phyloP scores from a whole-genome alignment of 2,113 vertebrate genomes.

The Strix aluco region DNA sequence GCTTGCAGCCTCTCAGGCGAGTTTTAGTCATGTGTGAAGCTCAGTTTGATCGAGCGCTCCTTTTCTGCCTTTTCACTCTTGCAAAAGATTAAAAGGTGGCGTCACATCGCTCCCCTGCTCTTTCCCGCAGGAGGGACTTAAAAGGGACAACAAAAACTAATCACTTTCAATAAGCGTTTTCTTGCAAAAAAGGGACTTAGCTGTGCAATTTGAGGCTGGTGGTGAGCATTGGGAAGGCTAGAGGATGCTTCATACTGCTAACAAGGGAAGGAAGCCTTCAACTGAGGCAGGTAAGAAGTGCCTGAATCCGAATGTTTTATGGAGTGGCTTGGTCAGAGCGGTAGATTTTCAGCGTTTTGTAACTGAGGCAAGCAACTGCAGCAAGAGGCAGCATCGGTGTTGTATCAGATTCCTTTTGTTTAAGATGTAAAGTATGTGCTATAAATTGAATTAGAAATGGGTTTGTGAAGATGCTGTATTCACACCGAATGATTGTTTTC shows the following conservation, averaged over 20 bases:
- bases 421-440: constrained; percentile 74
- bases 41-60: constrained; percentile 80
- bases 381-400: constrained; percentile 59
- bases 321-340: constrained; percentile 60
- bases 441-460: constrained; percentile 71
- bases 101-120: constrained; percentile 77
- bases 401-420: constrained; percentile 76
- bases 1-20: constrained; percentile 80
- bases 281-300: constrained; percentile 93
- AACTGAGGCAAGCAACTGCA: constrained; percentile 67
- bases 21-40: constrained; percentile 84
- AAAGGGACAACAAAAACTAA: constrained; percentile 82
- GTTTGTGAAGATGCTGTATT: constrained; percentile 58
- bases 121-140: constrained; percentile 81
- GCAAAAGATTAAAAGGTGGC: constrained; percentile 84
- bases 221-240: constrained; percentile 80
- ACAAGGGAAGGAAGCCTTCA: constrained; percentile 93
- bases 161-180: constrained; percentile 79
- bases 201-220: constrained; percentile 77
- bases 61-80: constrained; percentile 81
- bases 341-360: constrained; percentile 57
- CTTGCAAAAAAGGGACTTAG: constrained; percentile 67
- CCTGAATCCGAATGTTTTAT: constrained; percentile 54
- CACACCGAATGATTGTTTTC: constrained; percentile 19
- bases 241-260: constrained; percentile 93